A percentile compares a stretch with the other conserved stretches of the same genome.
These are phyloP conservation scores for Amblyteles armatorius DNA, from an alignment of 2,888 invertebrate species.

Conservation along the genomic window DNA sequence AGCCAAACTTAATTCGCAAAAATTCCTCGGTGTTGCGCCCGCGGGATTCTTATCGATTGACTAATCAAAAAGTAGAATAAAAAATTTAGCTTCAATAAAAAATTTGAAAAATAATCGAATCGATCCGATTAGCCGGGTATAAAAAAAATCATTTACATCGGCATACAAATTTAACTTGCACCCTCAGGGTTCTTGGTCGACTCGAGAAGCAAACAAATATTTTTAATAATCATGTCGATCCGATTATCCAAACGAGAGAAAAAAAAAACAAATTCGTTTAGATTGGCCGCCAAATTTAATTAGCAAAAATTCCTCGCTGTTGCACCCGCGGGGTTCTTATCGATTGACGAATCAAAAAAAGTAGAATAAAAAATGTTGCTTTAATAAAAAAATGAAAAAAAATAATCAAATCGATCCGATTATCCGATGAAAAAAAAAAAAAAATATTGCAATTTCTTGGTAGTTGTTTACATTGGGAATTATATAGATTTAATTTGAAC, in stretches of 20 bases:
- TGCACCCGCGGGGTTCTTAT: no score
- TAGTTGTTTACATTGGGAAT: slow-evolving; percentile 23
- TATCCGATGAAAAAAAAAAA: not conserved
- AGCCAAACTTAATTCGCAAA: slow-evolving; percentile 58
- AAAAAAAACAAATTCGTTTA: not conserved
- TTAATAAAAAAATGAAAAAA: no score
- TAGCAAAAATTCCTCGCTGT: slow-evolving; percentile 4
- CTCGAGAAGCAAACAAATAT: not conserved
- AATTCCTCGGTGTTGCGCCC: no score
- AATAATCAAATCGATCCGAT: slow-evolving; percentile 12
- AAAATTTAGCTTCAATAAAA: not conserved
- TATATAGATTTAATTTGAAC: slow-evolving; percentile 67
- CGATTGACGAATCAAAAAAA: not conserved
- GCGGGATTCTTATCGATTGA: not conserved
- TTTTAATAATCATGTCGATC: not conserved
- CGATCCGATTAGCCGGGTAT: no score
- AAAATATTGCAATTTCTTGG: not conserved
- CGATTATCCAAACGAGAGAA: not conserved
- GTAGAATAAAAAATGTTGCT: not conserved
- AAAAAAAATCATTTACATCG: not conserved
- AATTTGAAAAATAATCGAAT: no score
- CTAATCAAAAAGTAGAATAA: not conserved
- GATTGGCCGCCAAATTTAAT: slow-evolving; percentile 55
- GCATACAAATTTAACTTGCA: slow-evolving; percentile 44
- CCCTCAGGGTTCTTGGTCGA: not conserved